phyloP scores from a whole-genome alignment of 2,797 vertebrate genomes.

The Lophius americanus region DNA sequence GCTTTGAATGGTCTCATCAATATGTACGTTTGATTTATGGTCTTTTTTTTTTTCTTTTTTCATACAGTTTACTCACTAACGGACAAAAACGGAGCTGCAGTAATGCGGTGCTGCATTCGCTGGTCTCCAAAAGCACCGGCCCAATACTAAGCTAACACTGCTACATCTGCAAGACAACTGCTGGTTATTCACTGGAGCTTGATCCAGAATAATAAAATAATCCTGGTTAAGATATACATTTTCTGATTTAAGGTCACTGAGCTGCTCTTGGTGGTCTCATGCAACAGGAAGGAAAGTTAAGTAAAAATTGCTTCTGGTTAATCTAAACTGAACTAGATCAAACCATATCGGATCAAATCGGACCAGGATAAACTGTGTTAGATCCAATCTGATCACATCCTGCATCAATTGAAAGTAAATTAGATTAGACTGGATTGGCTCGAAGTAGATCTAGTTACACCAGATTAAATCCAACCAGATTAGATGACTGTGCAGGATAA shows the following conservation, averaged over 20 bases:
- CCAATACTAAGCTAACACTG: constrained; percentile 20
- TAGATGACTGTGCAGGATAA: too few species aligned
- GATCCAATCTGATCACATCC: too few species aligned
- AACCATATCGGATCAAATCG: too few species aligned
- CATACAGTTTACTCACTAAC: background rate
- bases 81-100: constrained; percentile 20
- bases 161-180: constrained; percentile 48
- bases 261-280: constrained; percentile 18
- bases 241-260: constrained; percentile 35
- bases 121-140: constrained; percentile 13
- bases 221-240: constrained; percentile 20
- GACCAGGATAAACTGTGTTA: too few species aligned
- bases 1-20: constrained; percentile 42
- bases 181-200: constrained; percentile 32
- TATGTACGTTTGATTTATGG: constrained; percentile 49
- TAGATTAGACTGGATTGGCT: too few species aligned
- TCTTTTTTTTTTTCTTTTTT: constrained; percentile 2
- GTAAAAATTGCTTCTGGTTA: background rate
- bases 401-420: too few species aligned
- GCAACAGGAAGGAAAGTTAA: background rate
- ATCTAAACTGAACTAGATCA: too few species aligned
- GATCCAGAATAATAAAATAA: constrained; percentile 38
- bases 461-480: too few species aligned
- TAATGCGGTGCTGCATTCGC: constrained; percentile 10
- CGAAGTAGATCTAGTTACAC: too few species aligned